A percentile compares a stretch with the other conserved stretches of the same genome.
These are phyloP conservation scores for Cecropterus lyciades DNA, from an alignment of 1,140 invertebrate species.

Conservation along the genomic window DNA sequence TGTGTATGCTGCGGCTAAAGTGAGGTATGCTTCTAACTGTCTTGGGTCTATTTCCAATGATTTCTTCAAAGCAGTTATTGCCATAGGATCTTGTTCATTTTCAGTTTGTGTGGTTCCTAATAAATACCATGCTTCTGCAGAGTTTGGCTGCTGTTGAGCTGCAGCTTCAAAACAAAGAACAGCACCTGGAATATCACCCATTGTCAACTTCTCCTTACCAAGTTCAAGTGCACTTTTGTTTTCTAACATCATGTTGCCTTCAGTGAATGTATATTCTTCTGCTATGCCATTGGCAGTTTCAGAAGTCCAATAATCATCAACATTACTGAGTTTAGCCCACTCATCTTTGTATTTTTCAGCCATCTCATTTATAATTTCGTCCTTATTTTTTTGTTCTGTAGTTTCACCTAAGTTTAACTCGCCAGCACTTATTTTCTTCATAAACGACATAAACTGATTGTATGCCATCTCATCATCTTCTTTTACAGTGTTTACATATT, in stretches of 20 bases:
- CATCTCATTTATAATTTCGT: conserved; percentile 78
- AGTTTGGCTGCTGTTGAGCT: conserved; percentile 92
- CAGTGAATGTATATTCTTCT: conserved; percentile 92
- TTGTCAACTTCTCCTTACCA: conserved; percentile 92
- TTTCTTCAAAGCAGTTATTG: conserved; percentile 94
- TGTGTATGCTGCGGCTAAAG: conserved; percentile 96
- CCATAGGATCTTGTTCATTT: conserved; percentile 92
- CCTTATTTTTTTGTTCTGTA: conserved; percentile 59
- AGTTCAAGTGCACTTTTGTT: conserved; percentile 93
- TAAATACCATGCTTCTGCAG: conserved; percentile 92
- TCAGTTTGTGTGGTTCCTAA: conserved; percentile 96
- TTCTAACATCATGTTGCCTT: conserved; percentile 94
- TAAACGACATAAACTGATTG: conserved; percentile 94
- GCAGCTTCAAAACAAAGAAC: conserved; percentile 98
- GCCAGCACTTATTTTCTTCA: conserved; percentile 90
- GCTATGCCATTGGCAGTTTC: conserved; percentile 72
- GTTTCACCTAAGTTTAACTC: conserved; percentile 80
- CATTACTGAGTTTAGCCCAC: conserved; percentile 79
- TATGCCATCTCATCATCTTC: conserved; percentile 89
- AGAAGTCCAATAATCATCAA: conserved; percentile 70
- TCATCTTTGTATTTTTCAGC: conserved; percentile 80
- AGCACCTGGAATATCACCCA: conserved; percentile 97
- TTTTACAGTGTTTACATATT: conserved; percentile 86
- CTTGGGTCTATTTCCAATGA: conserved; percentile 92
- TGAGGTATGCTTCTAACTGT: conserved; percentile 94